Evolutionary conservation across 2,797 vertebrate genomes (phyloP).

Genomic region (Eulemur albifrons): DNA sequence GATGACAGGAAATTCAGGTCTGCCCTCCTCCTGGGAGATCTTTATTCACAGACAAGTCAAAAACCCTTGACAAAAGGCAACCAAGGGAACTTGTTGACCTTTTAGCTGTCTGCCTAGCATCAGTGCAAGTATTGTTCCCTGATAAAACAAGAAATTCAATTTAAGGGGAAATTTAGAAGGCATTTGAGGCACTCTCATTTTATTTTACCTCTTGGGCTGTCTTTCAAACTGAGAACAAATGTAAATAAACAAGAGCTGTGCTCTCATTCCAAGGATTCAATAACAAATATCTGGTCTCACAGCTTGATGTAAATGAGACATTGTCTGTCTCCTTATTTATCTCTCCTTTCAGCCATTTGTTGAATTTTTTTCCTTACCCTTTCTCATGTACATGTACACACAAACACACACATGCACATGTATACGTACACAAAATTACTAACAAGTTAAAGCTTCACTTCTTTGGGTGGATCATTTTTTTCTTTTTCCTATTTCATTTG

Average conservation of each 20-base stretch:
- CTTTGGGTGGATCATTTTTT: not conserved
- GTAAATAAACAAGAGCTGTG: conserved; percentile 83
- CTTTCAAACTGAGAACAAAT: conserved; percentile 87
- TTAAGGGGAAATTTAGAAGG: conserved; percentile 85
- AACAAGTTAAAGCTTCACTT: not conserved
- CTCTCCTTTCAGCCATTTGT: conserved; percentile 5
- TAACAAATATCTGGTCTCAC: conserved; percentile 64
- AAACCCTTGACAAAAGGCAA: conserved; percentile 92
- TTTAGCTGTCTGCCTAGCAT: conserved; percentile 90
- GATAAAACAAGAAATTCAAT: conserved; percentile 90
- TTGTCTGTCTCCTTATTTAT: not conserved
- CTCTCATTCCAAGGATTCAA: conserved; percentile 67
- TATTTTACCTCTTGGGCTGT: conserved; percentile 85
- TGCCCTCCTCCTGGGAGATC: conserved; percentile 88
- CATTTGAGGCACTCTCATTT: conserved; percentile 86
- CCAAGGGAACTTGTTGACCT: conserved; percentile 90
- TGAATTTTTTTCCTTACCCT: not conserved
- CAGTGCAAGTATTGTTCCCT: conserved; percentile 90
- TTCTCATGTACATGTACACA: not conserved
- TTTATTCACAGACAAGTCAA: conserved; percentile 92
- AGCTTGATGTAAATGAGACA: conserved; percentile 60
- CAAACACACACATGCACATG: not conserved
- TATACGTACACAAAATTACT: not conserved
- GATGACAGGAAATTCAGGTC: conserved; percentile 90
- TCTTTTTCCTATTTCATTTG: not conserved